phyloP scores from a whole-genome alignment of 2,797 vertebrate genomes.

The Acanthis flammea region DNA sequence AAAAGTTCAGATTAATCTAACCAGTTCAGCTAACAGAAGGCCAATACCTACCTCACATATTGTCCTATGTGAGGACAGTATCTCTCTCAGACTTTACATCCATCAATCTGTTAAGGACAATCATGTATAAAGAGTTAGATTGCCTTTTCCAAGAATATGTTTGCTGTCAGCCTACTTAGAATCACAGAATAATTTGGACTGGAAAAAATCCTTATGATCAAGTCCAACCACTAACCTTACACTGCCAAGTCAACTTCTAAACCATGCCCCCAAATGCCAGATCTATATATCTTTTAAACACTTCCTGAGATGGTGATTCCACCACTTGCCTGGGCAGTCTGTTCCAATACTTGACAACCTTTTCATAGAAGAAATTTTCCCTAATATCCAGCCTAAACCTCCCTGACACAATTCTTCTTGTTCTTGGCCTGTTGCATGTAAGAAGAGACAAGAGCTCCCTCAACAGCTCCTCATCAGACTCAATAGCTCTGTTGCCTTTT shows the following conservation, averaged over 20 bases:
- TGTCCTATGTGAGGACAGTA: background rate
- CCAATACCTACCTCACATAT: background rate
- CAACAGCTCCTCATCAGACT: background rate
- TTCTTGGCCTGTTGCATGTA: background rate
- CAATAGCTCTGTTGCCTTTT: background rate
- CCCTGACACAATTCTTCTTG: background rate
- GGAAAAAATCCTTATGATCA: background rate
- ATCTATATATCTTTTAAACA: background rate
- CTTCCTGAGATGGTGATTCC: background rate
- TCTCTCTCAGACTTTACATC: background rate
- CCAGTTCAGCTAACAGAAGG: background rate
- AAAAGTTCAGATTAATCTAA: background rate
- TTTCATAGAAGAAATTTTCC: background rate
- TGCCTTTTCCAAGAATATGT: background rate
- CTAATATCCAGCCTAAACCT: background rate
- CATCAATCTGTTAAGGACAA: conserved; percentile 25
- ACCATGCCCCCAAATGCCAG: background rate
- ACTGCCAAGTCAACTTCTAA: background rate
- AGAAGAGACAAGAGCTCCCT: background rate
- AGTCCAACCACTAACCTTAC: background rate
- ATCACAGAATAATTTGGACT: background rate
- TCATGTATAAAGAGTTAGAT: background rate
- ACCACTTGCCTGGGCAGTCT: background rate
- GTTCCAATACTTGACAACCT: background rate
- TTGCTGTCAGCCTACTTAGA: background rate